These are phyloP conservation scores for Plutomurus gul DNA, from an alignment of 1,140 invertebrate species.

Conservation along the genomic window DNA sequence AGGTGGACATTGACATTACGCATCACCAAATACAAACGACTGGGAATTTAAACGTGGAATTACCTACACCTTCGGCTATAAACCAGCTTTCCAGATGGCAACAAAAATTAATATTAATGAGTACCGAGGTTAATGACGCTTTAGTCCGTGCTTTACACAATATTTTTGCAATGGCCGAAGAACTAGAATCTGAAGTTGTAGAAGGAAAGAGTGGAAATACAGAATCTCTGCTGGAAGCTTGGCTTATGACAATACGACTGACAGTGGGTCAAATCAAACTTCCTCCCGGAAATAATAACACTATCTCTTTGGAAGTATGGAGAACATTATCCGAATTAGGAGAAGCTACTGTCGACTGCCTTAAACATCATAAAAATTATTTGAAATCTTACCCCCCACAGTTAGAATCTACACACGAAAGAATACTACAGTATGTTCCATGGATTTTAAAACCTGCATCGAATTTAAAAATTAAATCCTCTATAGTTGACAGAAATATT, in stretches of 20 bases:
- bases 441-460: background rate
- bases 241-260: background rate
- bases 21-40: no score
- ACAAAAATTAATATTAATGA: no score
- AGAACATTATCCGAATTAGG: background rate
- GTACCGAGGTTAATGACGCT: no score
- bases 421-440: no score
- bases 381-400: background rate
- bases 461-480: background rate
- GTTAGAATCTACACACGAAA: no score
- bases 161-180: background rate
- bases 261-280: background rate
- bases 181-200: background rate
- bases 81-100: no score
- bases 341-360: background rate
- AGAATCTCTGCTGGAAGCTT: background rate
- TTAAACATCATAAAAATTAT: background rate
- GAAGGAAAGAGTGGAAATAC: background rate
- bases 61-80: no score
- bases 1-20: no score
- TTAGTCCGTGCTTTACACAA: no score
- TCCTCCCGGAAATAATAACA: background rate
- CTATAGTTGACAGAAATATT: background rate
- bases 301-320: background rate
- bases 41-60: no score